phyloP scores from a whole-genome alignment of 37 sponge, comb jelly and placozoan species.

The Mnemiopsis leidyi region DNA sequence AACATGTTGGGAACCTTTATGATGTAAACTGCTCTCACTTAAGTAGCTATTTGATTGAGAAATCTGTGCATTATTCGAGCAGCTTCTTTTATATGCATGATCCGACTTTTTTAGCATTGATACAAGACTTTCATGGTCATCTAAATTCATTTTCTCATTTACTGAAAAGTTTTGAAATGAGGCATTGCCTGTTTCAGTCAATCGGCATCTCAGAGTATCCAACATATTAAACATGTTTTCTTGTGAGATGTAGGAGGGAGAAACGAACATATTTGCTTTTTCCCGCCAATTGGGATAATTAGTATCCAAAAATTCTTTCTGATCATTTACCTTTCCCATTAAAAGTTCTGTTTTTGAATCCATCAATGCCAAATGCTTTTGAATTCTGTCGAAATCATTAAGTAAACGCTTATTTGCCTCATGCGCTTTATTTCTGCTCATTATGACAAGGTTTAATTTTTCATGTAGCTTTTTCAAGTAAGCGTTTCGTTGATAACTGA shows the following conservation, averaged over 20 bases:
- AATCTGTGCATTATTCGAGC: no score
- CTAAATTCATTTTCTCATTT: background rate
- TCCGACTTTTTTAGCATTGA: background rate
- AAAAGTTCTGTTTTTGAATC: conserved; percentile 43
- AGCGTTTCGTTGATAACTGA: conserved; percentile 6
- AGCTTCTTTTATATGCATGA: no score
- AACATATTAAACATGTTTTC: conserved; percentile 60
- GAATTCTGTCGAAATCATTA: conserved; percentile 37
- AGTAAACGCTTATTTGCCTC: conserved; percentile 45
- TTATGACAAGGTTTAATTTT: conserved; percentile 8
- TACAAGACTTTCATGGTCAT: background rate
- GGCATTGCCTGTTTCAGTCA: background rate
- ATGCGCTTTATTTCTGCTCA: conserved; percentile 53
- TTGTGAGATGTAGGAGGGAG: conserved; percentile 27
- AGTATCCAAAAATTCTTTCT: background rate
- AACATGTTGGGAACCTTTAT: no score
- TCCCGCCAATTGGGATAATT: conserved; percentile 56
- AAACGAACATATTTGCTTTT: conserved; percentile 60
- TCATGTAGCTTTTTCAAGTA: conserved; percentile 45
- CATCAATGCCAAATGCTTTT: conserved; percentile 45
- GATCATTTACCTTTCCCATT: background rate
- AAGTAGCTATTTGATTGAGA: background rate
- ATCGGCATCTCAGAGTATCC: conserved; percentile 8
- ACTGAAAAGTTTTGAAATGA: background rate
- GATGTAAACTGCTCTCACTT: background rate